These are phyloP conservation scores for Drosophila kikkawai DNA, from an alignment of 1,140 invertebrate genomes.

Conservation along the genomic window DNA sequence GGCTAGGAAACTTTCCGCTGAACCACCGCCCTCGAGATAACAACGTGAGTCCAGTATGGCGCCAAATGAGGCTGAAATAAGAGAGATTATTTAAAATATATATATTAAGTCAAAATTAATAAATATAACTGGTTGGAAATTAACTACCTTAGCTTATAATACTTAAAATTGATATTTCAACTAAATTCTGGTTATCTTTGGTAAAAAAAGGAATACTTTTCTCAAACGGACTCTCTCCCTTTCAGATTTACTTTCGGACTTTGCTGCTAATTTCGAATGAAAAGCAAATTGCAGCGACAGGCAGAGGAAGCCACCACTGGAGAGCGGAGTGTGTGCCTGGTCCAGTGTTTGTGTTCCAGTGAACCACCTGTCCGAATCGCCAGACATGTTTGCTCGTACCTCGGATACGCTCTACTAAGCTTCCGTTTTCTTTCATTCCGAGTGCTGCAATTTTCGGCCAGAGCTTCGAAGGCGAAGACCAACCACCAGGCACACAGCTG, in stretches of 20 bases:
- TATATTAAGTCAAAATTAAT: no score
- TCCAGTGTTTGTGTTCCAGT: slow-evolving; percentile 60
- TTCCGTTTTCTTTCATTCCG: slow-evolving; percentile 62
- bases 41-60: slow-evolving; percentile 92
- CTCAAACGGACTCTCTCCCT: slow-evolving; percentile 39
- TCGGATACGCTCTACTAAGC: slow-evolving; percentile 79
- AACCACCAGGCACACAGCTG: slow-evolving; percentile 23
- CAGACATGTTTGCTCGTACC: slow-evolving; percentile 67
- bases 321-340: slow-evolving; percentile 19
- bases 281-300: slow-evolving; percentile 61
- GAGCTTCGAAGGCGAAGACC: slow-evolving; percentile 44
- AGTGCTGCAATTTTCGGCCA: slow-evolving; percentile 57
- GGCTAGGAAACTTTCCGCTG: slow-evolving; percentile 95
- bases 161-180: neutral
- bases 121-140: no score
- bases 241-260: slow-evolving; percentile 44
- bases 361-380: slow-evolving; percentile 54
- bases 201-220: slow-evolving; percentile 22
- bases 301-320: slow-evolving; percentile 46
- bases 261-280: slow-evolving; percentile 35
- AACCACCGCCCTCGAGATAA: slow-evolving; percentile 94
- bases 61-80: slow-evolving; percentile 76
- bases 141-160: no score
- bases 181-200: neutral
- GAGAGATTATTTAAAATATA: neutral